Evolutionary conservation across 2,113 vertebrate species (phyloP).

Genomic region (Lepus timidus): DNA sequence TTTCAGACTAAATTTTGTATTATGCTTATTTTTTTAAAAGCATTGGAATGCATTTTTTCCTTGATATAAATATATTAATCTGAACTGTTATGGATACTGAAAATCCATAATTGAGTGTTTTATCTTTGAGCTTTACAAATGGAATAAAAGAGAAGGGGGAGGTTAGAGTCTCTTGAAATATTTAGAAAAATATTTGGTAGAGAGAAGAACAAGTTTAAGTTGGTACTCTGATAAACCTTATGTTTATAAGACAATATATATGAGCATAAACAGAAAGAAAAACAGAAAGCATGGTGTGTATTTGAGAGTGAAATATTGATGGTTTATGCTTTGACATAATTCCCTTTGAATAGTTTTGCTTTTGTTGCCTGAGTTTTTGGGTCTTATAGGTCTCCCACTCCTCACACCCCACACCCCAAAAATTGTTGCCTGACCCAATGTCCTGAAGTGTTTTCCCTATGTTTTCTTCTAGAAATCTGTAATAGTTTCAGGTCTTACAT

Average conservation of each 20-base stretch:
- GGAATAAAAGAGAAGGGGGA: not conserved
- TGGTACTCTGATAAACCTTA: not conserved
- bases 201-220: not conserved
- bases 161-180: not conserved
- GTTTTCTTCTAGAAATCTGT: not conserved
- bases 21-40: not conserved
- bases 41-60: not conserved
- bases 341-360: not conserved
- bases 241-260: not conserved
- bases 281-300: not conserved
- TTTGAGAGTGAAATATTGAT: no score
- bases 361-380: not conserved
- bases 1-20: not conserved
- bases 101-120: not conserved
- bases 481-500: not conserved
- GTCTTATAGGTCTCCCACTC: not conserved
- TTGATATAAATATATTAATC: not conserved
- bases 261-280: not conserved
- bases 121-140: not conserved
- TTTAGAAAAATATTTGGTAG: not conserved
- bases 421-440: no score
- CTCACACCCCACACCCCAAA: no score
- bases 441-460: not conserved
- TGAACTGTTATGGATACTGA: not conserved
- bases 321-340: no score